Evolutionary conservation across 2,888 invertebrate species (phyloP).

Genomic region (Cephonodes hylas): DNA sequence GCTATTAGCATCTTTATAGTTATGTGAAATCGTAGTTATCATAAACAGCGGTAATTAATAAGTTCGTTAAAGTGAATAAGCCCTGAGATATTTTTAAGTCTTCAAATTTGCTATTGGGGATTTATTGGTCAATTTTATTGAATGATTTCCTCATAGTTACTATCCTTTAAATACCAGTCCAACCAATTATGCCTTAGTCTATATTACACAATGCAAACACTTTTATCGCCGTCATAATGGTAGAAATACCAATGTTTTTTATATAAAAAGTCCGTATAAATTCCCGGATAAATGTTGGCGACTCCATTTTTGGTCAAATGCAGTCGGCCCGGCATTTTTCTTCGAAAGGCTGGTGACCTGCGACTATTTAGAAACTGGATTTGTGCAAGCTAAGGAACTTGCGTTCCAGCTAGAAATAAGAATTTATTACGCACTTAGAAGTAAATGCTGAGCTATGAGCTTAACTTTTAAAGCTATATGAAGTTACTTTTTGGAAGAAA

Average conservation of each 20-base stretch:
- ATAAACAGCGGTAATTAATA: too few species aligned
- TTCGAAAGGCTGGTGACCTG: conserved; percentile 14
- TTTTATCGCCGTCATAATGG: not conserved
- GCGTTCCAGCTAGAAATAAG: not conserved
- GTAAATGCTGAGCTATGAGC: not conserved
- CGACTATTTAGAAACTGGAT: conserved; percentile 16
- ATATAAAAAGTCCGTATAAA: not conserved
- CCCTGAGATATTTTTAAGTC: too few species aligned
- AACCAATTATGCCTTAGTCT: not conserved
- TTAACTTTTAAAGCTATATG: not conserved
- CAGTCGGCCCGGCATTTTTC: conserved; percentile 10
- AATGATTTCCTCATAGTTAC: not conserved
- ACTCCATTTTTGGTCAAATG: conserved; percentile 12
- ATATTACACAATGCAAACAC: not conserved
- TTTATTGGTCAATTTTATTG: too few species aligned
- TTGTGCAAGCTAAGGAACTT: conserved; percentile 11
- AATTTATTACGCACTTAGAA: conserved; percentile 9
- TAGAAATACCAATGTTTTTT: conserved; percentile 1
- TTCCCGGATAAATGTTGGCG: conserved; percentile 5
- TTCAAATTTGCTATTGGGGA: too few species aligned
- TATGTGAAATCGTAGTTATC: too few species aligned
- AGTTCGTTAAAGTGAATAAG: too few species aligned
- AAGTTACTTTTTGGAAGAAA: not conserved
- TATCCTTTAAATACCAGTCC: not conserved
- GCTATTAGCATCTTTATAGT: too few species aligned